Percentiles rank a stretch among this genome's conserved stretches.
phyloP scores from a whole-genome alignment of 2,888 invertebrate species.

The Amphipyra berbera region DNA sequence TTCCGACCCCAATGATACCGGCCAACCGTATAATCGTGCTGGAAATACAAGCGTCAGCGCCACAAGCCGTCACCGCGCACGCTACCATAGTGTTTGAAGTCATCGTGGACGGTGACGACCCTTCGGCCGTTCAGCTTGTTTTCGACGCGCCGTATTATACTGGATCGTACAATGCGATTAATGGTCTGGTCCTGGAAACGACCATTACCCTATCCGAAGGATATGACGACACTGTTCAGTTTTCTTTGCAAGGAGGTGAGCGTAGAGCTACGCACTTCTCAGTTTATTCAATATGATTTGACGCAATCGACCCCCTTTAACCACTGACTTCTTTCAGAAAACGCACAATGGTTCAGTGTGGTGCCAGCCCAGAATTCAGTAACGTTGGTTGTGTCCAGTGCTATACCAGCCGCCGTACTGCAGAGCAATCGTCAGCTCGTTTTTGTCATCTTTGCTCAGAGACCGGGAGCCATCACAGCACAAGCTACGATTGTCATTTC shows the following conservation, averaged over 20 bases:
- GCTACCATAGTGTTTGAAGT: conserved; percentile 49
- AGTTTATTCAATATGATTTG: conserved; percentile 10
- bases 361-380: conserved; percentile 34
- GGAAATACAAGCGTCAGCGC: conserved; percentile 54
- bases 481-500: conserved; percentile 57
- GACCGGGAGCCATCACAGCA: conserved; percentile 38
- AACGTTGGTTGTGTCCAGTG: conserved; percentile 22
- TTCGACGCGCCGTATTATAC: conserved; percentile 49
- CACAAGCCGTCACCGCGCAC: conserved; percentile 20
- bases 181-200: conserved; percentile 37
- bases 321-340: conserved; percentile 9
- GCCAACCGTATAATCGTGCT: conserved; percentile 50
- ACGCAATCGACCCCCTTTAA: neutral
- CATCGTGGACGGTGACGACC: conserved; percentile 10
- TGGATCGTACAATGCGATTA: conserved; percentile 44
- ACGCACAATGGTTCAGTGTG: conserved; percentile 54
- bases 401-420: conserved; percentile 54
- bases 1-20: conserved; percentile 54
- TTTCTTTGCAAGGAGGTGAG: conserved; percentile 61
- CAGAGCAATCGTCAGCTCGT: conserved; percentile 55
- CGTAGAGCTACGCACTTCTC: neutral
- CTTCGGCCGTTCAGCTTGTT: conserved; percentile 2
- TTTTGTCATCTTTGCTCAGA: conserved; percentile 53
- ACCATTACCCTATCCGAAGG: conserved; percentile 50
- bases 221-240: conserved; percentile 50